These are phyloP conservation scores for Balaenoptera acutorostrata DNA, from an alignment of 2,113 vertebrate species.

Conservation along the genomic window DNA sequence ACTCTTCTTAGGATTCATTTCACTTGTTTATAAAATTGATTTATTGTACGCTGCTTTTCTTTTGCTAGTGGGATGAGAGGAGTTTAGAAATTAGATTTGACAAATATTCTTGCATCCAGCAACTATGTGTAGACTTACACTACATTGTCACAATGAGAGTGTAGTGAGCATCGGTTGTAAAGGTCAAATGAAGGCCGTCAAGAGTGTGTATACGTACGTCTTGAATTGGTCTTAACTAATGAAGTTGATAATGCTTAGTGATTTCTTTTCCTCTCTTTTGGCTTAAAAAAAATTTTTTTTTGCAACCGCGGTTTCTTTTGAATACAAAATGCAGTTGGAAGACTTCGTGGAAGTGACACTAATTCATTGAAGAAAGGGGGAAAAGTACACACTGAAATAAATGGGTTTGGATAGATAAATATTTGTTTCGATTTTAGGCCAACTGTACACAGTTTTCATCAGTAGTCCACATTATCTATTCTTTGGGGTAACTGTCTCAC, in stretches of 20 bases:
- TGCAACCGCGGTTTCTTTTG: background rate
- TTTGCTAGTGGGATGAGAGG: background rate
- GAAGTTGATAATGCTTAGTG: background rate
- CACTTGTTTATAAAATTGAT: background rate
- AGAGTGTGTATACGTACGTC: background rate
- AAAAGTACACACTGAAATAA: background rate
- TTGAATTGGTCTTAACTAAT: background rate
- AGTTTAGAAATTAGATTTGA: background rate
- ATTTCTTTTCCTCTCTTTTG: background rate
- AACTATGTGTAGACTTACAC: background rate
- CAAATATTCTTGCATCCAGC: background rate
- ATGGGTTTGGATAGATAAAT: background rate
- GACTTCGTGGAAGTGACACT: background rate
- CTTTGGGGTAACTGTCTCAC: background rate
- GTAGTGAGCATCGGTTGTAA: background rate
- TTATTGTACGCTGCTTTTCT: background rate
- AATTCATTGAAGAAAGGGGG: background rate
- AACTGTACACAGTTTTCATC: background rate
- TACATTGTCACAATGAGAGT: background rate
- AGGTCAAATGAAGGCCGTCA: background rate
- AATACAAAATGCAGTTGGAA: background rate
- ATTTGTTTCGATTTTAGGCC: background rate
- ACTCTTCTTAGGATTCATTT: background rate
- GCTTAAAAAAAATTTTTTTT: background rate
- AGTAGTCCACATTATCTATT: background rate